phyloP scores from a whole-genome alignment of 2,888 invertebrate species.

The Xestoiulus laeticollis region DNA sequence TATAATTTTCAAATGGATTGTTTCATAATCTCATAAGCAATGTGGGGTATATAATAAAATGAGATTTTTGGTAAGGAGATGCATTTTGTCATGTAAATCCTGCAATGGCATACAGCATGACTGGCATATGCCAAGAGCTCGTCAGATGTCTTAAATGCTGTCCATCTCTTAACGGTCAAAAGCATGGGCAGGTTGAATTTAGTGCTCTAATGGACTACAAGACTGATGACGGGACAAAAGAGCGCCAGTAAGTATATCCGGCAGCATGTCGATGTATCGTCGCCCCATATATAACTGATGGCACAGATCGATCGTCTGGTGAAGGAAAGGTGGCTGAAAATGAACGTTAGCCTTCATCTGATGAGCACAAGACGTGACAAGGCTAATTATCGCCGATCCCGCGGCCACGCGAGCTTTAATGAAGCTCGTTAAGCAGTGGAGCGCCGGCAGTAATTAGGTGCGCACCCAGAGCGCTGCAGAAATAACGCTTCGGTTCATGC shows the following conservation, averaged over 20 bases:
- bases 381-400: conserved; percentile 55
- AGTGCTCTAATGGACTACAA: background rate
- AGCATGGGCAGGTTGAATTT: background rate
- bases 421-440: conserved; percentile 53
- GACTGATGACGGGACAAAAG: conserved; percentile 33
- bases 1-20: no score
- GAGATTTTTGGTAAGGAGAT: no score
- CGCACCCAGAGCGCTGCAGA: background rate
- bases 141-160: background rate
- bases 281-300: background rate
- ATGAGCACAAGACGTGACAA: conserved; percentile 54
- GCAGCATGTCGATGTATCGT: conserved; percentile 1
- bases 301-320: conserved; percentile 15
- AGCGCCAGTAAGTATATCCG: background rate
- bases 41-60: no score
- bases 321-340: conserved; percentile 40
- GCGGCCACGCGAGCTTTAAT: conserved; percentile 53
- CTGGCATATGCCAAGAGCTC: background rate
- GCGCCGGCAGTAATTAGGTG: conserved; percentile 33
- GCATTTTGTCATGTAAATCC: no score
- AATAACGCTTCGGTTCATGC: background rate
- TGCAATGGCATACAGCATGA: no score
- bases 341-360: conserved; percentile 47
- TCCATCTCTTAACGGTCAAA: background rate
- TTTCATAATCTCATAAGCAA: no score